A percentile compares a stretch with the other conserved stretches of the same genome.
Conservation (phyloP, 2,113 vertebrate genomes). For the Ginglymostoma cirratum region DNA sequence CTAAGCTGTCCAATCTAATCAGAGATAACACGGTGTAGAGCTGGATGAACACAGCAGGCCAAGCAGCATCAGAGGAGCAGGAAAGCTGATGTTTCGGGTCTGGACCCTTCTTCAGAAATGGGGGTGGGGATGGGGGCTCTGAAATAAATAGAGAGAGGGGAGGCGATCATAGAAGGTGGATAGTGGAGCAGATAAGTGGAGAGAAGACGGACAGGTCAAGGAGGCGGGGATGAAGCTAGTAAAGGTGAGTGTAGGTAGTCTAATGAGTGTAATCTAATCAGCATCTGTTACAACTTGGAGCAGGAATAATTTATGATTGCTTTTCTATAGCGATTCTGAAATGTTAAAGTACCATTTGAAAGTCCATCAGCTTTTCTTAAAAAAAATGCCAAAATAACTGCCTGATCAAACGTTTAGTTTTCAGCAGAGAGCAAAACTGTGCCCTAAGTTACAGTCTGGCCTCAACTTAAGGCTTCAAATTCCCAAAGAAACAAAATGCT, state of each 20-base stretch:
- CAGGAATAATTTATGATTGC: not conserved
- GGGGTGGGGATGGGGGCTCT: too few relatives aligned
- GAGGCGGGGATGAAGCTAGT: too few relatives aligned
- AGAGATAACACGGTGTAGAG: too few relatives aligned
- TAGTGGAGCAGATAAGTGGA: too few relatives aligned
- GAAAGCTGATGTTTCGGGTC: too few relatives aligned
- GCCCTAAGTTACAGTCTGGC: not conserved
- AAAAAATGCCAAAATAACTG: not conserved
- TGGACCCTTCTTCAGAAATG: too few relatives aligned
- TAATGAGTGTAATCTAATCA: not conserved
- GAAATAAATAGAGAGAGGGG: too few relatives aligned
- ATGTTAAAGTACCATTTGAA: not conserved
- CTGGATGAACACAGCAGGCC: too few relatives aligned
- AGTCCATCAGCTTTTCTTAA: not conserved
- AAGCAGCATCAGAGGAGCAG: too few relatives aligned
- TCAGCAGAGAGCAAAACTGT: not conserved
- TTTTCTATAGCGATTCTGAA: not conserved
- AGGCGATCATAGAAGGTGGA: too few relatives aligned
- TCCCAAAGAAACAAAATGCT: not conserved
- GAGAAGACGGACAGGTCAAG: too few relatives aligned
- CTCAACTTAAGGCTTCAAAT: not conserved
- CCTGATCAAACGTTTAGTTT: not conserved
- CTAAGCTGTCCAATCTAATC: not conserved
- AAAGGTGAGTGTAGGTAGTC: too few relatives aligned
- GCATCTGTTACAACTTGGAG: not conserved